Percentiles rank a stretch among this genome's conserved stretches.
Evolutionary conservation across 1,140 invertebrate genomes (phyloP).

Genomic region (Megathymus violae): DNA sequence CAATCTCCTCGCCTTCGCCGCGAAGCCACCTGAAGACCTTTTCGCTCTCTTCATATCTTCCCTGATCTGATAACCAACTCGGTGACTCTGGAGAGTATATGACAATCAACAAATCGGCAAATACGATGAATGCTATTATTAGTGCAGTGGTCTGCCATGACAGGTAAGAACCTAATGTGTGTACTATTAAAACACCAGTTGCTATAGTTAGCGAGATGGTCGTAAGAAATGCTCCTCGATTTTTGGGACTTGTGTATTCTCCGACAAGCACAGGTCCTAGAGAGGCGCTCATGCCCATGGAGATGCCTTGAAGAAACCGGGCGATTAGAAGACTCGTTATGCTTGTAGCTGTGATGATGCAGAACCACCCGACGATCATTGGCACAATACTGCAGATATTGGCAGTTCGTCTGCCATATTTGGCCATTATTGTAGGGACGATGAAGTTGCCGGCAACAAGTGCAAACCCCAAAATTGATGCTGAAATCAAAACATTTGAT

Average conservation of each 20-base stretch:
- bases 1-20: conserved; percentile 51
- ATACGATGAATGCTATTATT: conserved; percentile 39
- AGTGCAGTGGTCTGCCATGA: conserved; percentile 51
- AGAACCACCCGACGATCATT: conserved; percentile 64
- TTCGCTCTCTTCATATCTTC: conserved; percentile 48
- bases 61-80: conserved; percentile 52
- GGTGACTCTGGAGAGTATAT: conserved; percentile 57
- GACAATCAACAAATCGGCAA: conserved; percentile 49
- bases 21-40: conserved; percentile 53
- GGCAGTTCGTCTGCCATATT: conserved; percentile 61
- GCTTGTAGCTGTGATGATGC: conserved; percentile 53
- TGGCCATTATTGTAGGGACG: conserved; percentile 60
- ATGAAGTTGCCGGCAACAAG: conserved; percentile 62
- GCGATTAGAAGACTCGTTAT: conserved; percentile 44
- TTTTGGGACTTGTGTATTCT: too few relatives aligned
- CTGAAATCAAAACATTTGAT: conserved; percentile 55
- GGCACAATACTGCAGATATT: conserved; percentile 57
- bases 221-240: too few relatives aligned
- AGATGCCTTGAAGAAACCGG: conserved; percentile 53
- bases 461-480: conserved; percentile 60
- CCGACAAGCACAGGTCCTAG: conserved; percentile 50
- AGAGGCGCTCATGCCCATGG: conserved; percentile 50
- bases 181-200: conserved; percentile 45
- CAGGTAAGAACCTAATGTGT: conserved; percentile 46
- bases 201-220: conserved; percentile 47